These are phyloP conservation scores for Chaetophractus vellerosus DNA, from an alignment of 2,797 vertebrate genomes.

Conservation along the genomic window DNA sequence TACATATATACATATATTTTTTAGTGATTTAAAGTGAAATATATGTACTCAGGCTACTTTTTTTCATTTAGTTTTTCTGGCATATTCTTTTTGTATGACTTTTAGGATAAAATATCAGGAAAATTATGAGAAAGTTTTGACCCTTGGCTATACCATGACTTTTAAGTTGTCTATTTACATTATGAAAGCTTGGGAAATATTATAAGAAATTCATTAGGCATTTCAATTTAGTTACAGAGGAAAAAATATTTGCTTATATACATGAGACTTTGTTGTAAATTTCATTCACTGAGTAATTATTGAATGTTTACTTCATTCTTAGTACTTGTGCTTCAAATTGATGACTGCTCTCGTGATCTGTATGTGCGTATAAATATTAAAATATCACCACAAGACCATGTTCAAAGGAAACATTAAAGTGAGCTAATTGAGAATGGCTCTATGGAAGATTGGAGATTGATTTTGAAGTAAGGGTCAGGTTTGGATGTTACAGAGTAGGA, in stretches of 20 bases:
- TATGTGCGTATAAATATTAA: background rate
- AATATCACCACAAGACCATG: background rate
- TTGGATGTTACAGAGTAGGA: background rate
- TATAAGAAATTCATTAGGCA: background rate
- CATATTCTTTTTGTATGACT: too few relatives aligned
- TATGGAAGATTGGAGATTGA: background rate
- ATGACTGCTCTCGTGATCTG: background rate
- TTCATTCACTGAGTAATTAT: slow-evolving; percentile 4
- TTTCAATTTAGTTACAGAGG: background rate
- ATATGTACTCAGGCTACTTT: too few relatives aligned
- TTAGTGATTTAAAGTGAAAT: too few relatives aligned
- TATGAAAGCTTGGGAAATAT: slow-evolving; percentile 27
- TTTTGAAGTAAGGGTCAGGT: background rate
- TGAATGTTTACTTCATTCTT: slow-evolving; percentile 8
- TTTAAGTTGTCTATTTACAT: background rate
- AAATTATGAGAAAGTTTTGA: too few relatives aligned
- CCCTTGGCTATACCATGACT: background rate
- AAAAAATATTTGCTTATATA: slow-evolving; percentile 2
- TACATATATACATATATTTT: too few relatives aligned
- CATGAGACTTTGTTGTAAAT: background rate
- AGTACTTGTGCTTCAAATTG: background rate
- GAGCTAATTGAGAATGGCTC: background rate
- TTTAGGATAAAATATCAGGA: too few relatives aligned
- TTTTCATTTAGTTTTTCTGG: too few relatives aligned
- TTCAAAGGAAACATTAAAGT: slow-evolving; percentile 39